Evolutionary conservation across 2,113 vertebrate genomes (phyloP), one percentile per base, ranked within the genome.

Genomic region (Pomatorhinus ruficollis): DNA sequence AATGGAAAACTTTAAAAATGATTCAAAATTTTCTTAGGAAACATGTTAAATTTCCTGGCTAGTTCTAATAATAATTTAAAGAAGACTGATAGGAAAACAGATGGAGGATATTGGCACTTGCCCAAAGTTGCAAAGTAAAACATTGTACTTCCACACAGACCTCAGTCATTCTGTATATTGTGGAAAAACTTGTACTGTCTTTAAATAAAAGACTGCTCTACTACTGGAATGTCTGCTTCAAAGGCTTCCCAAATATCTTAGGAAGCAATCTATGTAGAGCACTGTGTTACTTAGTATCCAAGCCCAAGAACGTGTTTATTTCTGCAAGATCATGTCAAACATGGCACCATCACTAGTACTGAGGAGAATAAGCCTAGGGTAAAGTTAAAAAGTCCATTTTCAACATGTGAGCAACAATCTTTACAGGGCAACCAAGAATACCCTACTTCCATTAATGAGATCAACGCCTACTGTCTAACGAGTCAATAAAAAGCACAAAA

Each of bases 11-110:
- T 53, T 69, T 25, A 24, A 15, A 86, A 76, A 90, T 49, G 0
- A 44, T 40, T 4, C 7, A 42, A 3, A 44, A 30, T 52, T 50
- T 85, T 60, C 23, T 25, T 11, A 33, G 23, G 8, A 86, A 59
- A 15, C 12, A 27, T 1, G 0, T 30, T 56, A 5, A 2, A 9
- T 83, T 81, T 89, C 15, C 59, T 54, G 15, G 1, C 3, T 66
- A 70, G 8, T 14, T 63, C 30, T 52, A 56, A 23, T 42, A 53
- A 50, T 30, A 57, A 10, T n/a, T 83, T 28, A 70, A 74, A 80
- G 11, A 69, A 11, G 13, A 27, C 4, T 45, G 24, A 31, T 7
- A 89, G 12, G 4, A 89, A 95, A 75, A 80, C 24, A 80, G 63
- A 76, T 79, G 33, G 56, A 77, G 45, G 23, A 78, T 63, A 74